Evolutionary conservation across 2,888 invertebrate genomes (phyloP).

Genomic region (Heteromyza rotundicornis): DNA sequence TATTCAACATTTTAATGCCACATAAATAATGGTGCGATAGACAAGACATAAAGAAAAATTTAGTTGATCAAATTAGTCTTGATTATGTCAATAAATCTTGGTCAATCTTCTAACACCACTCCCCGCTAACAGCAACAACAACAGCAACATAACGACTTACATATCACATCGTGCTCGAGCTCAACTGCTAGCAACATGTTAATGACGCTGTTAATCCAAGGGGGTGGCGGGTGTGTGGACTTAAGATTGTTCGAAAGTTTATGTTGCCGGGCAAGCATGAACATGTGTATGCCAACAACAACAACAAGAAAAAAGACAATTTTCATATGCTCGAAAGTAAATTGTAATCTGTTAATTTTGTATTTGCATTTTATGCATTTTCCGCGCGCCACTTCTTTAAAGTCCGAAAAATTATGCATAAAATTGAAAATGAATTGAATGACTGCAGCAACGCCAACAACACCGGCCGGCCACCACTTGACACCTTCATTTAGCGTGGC

Average conservation of each 20-base stretch:
- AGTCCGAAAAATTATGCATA: conserved; percentile 23
- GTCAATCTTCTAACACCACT: conserved; percentile 18
- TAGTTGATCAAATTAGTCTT: conserved; percentile 50
- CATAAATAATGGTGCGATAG: conserved; percentile 45
- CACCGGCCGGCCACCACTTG: conserved; percentile 1
- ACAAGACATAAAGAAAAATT: conserved; percentile 39
- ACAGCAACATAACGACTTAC: no score
- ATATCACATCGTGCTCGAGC: no score
- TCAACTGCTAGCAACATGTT: not conserved
- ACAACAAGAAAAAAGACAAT: no score
- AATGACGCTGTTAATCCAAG: conserved; percentile 2
- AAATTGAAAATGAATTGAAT: not conserved
- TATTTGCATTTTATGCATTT: no score
- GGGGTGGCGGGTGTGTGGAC: not conserved
- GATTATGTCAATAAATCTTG: conserved; percentile 52
- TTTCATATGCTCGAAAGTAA: conserved; percentile 7
- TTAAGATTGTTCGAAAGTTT: not conserved
- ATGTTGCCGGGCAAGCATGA: no score
- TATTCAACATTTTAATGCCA: conserved; percentile 40
- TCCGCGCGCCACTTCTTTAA: not conserved
- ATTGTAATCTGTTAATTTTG: conserved; percentile 13
- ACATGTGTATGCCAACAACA: no score
- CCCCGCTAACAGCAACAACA: not conserved
- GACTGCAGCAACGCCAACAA: not conserved
- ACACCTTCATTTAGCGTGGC: conserved; percentile 22